Evolutionary conservation across 2,888 invertebrate species (phyloP), one percentile per base, ranked within the genome.

Genomic region (Diarsia rubi): DNA sequence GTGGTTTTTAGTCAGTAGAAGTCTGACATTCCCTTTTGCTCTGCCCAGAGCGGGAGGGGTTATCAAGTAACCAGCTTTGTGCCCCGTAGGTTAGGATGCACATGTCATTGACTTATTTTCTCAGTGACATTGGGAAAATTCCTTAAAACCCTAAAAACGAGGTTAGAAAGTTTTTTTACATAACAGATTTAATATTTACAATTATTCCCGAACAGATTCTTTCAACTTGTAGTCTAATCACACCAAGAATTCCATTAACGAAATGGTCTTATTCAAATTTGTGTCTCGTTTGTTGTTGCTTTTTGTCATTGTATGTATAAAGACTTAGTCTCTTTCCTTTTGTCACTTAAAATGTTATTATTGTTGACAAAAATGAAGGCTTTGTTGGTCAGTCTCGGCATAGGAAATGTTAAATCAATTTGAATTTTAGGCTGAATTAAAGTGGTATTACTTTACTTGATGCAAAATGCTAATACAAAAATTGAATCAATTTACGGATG

Each of bases 221-320:
- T 6, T 37, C 37, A 69, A 65, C 74, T 85, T 78, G 74, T 80
- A 81, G 76, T 83, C 82, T 78, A 79, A 85, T 84, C 77, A 79
- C 71, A 70, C 67, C 66, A 72, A 79, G 75, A 79, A 82, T 85
- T 83, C 77, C 84, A 88, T 89, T 89, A 87, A 87, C 78, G 82
- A 83, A 89, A 87, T 82, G 83, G 80, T 75, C 82, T 85, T 82
- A 82, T 85, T 88, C 83, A 82, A 90, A 88, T 88, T 86, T 81
- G 82, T 69, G 82, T 73, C 67, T 49, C 4, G 11, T 14, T 59
- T 45, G 52, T 62, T 60, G 73, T 79, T 80, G 76, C 67, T 80
- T 82, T 83, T 72, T 77, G 78, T 77, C 69, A 73, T 73, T 84
- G 66, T 72, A 59, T 16, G 3, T 65, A 42, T 16, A 12, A 52